These are phyloP conservation scores for Argyresthia albistria DNA, from an alignment of 2,888 invertebrate species.

Conservation along the genomic window DNA sequence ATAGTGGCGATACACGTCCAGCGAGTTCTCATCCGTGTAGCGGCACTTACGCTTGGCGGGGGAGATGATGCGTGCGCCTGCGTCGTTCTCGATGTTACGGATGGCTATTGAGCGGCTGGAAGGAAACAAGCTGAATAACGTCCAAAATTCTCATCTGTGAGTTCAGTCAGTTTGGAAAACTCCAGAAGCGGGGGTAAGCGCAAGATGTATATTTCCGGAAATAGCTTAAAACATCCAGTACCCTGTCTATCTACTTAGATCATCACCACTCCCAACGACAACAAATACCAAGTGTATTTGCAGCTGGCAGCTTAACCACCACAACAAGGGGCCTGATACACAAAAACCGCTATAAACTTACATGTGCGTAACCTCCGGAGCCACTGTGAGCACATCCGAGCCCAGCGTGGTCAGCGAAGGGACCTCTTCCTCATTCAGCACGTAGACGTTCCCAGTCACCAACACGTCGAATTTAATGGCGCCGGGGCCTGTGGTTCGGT, in stretches of 20 bases:
- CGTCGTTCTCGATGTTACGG: constrained; percentile 79
- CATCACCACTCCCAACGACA: no score
- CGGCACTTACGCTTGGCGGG: constrained; percentile 81
- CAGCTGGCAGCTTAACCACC: no score
- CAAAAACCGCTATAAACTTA: constrained; percentile 18
- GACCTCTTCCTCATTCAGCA: constrained; percentile 78
- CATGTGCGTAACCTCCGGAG: constrained; percentile 71
- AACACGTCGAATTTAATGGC: constrained; percentile 61
- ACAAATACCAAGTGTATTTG: no score
- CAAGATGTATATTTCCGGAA: no score
- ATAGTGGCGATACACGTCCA: constrained; percentile 74
- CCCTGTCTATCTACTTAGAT: no score
- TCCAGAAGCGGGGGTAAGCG: no score
- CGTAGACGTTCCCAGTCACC: constrained; percentile 73
- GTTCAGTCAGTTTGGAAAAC: no score
- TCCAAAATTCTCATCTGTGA: no score
- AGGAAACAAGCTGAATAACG: constrained; percentile 3
- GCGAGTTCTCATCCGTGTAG: constrained; percentile 76
- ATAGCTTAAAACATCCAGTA: no score
- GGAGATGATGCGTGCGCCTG: constrained; percentile 73
- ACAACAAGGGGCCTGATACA: no score
- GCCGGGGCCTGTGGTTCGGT: constrained; percentile 76
- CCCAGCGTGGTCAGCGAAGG: constrained; percentile 79
- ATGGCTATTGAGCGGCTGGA: constrained; percentile 68
- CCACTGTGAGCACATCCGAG: constrained; percentile 74